A percentile compares a stretch with the other conserved stretches of the same genome.
Conservation (phyloP, 1,140 invertebrate species). For the Procambarus clarkii region DNA sequence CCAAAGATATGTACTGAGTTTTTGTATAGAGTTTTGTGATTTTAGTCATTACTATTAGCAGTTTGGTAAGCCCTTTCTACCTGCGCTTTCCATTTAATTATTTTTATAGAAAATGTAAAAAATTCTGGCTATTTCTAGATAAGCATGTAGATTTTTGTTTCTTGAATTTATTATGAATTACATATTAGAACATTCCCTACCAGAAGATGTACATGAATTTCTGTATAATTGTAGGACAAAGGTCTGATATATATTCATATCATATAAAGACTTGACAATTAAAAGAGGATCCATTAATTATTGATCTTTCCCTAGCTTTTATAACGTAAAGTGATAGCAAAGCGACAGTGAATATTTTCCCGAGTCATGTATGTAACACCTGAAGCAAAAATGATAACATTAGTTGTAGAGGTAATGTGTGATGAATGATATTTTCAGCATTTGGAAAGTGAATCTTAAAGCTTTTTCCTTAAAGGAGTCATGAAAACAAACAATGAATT, state of each 20-base stretch:
- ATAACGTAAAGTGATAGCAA: not conserved
- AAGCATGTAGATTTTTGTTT: conserved; percentile 15
- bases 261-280: not conserved
- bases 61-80: not conserved
- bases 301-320: conserved; percentile 17
- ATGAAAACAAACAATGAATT: not conserved
- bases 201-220: conserved; percentile 26
- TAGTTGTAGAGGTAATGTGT: not conserved
- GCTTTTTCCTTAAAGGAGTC: not conserved
- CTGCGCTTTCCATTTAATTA: not conserved
- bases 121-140: conserved; percentile 1
- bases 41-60: conserved; percentile 9
- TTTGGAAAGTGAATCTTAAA: not conserved
- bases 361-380: not conserved
- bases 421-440: not conserved
- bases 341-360: not conserved
- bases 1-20: conserved; percentile 32
- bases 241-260: not conserved
- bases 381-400: not conserved
- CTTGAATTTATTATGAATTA: conserved; percentile 17
- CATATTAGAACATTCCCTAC: conserved; percentile 40
- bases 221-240: conserved; percentile 4
- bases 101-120: not conserved
- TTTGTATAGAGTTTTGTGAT: not conserved
- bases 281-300: not conserved